Evolutionary conservation across 2,797 vertebrate species (phyloP).

Genomic region (Sebastolobus alascanus): DNA sequence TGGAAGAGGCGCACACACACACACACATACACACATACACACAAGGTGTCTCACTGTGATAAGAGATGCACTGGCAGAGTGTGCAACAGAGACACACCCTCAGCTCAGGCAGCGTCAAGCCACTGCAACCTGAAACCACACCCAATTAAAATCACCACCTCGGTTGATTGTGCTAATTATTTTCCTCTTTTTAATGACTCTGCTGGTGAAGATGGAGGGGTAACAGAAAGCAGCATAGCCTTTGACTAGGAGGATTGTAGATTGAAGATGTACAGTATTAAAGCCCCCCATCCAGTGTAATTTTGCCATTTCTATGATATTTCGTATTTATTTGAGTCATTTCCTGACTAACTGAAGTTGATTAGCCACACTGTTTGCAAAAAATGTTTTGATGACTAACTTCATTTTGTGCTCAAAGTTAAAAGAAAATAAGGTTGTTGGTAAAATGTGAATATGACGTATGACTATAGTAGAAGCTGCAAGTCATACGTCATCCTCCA

Average conservation of each 20-base stretch:
- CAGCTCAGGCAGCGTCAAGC: constrained; percentile 25
- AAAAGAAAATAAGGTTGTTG: no score
- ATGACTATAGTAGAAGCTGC: no score
- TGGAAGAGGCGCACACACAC: constrained; percentile 25
- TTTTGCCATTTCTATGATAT: no score
- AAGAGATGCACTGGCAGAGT: constrained; percentile 43
- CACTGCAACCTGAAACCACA: constrained; percentile 47
- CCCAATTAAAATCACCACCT: constrained; percentile 53
- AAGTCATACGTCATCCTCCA: no score
- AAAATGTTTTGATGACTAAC: no score
- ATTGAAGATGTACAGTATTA: neutral
- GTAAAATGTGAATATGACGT: no score
- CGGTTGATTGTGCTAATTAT: constrained; percentile 57
- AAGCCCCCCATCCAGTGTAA: no score
- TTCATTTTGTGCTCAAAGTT: no score
- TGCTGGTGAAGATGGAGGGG: constrained; percentile 22
- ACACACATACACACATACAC: constrained; percentile 36
- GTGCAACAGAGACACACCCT: constrained; percentile 22
- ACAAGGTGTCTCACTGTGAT: constrained; percentile 61
- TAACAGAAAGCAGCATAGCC: constrained; percentile 24
- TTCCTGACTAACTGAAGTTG: no score
- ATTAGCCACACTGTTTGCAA: no score
- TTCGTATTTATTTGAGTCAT: no score
- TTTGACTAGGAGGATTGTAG: constrained; percentile 22
- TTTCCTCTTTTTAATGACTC: constrained; percentile 50